phyloP scores from a whole-genome alignment of 2,797 vertebrate genomes.

The Rhincodon typus region DNA sequence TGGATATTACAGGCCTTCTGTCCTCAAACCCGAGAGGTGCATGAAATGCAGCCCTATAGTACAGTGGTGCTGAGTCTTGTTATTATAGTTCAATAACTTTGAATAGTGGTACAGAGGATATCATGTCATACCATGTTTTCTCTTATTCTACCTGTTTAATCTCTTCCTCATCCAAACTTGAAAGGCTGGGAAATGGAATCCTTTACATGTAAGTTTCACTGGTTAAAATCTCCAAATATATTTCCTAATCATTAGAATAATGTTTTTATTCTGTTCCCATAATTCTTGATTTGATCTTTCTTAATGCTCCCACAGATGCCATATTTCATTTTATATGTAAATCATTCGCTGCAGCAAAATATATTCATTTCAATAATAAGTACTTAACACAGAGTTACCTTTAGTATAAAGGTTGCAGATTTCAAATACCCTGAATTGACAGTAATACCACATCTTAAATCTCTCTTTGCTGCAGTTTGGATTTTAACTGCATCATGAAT shows the following conservation, averaged over 20 bases:
- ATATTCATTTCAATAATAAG: background rate
- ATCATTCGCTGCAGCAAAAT: background rate
- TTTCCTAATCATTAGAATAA: constrained; percentile 4
- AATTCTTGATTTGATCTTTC: background rate
- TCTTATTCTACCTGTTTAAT: constrained; percentile 60
- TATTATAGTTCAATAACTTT: background rate
- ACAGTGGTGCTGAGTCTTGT: background rate
- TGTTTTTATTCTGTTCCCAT: background rate
- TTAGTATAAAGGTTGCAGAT: background rate
- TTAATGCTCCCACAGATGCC: background rate
- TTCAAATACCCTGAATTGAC: background rate
- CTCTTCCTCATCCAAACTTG: constrained; percentile 59
- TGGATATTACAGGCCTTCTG: too few relatives aligned
- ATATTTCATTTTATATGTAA: constrained; percentile 15
- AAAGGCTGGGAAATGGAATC: constrained; percentile 96
- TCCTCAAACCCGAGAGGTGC: background rate
- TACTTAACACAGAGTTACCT: background rate
- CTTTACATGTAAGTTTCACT: constrained; percentile 85
- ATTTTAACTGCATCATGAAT: constrained; percentile 23
- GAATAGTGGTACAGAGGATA: background rate
- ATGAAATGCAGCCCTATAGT: background rate
- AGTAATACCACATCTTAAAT: background rate
- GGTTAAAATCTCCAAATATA: background rate
- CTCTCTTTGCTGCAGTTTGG: background rate
- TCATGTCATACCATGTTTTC: constrained; percentile 38